phyloP scores from a whole-genome alignment of 1,140 invertebrate genomes.

The Mycetomoellerius zeteki region DNA sequence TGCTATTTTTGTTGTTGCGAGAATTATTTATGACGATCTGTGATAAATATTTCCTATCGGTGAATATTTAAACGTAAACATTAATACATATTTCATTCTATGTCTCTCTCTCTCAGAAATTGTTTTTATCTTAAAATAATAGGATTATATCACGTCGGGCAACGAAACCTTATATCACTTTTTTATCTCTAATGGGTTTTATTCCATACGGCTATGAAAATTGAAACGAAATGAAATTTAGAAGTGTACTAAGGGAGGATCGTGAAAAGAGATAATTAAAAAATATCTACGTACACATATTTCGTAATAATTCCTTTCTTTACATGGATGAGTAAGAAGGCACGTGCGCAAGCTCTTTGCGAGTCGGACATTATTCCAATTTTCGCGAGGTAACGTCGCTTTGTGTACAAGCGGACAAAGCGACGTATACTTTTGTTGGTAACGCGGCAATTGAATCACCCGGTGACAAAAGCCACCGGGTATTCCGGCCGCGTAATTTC shows the following conservation, averaged over 20 bases:
- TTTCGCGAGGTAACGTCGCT: conserved; percentile 32
- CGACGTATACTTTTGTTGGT: conserved; percentile 62
- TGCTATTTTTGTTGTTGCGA: neutral
- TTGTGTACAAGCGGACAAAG: conserved; percentile 55
- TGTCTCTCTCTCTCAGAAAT: neutral
- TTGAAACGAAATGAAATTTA: conserved; percentile 24
- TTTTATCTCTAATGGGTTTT: conserved; percentile 1
- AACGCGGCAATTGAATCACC: conserved; percentile 62
- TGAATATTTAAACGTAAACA: conserved; percentile 43
- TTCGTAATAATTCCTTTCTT: conserved; percentile 50
- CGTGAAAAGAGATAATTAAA: neutral
- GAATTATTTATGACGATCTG: neutral
- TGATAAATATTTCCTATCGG: conserved; percentile 14
- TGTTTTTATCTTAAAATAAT: conserved; percentile 14
- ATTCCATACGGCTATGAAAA: neutral
- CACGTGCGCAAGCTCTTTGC: conserved; percentile 44
- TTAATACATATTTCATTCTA: neutral
- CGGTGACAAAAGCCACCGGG: conserved; percentile 55
- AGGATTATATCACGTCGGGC: neutral
- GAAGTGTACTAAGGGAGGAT: neutral
- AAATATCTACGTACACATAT: neutral
- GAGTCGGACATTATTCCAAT: conserved; percentile 56
- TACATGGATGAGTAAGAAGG: conserved; percentile 27
- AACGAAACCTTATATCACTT: conserved; percentile 6
- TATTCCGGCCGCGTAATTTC: conserved; percentile 60